Evolutionary conservation across 35 echinoderm and acorn worm genomes (phyloP).

Genomic region (Ptychodera flava): DNA sequence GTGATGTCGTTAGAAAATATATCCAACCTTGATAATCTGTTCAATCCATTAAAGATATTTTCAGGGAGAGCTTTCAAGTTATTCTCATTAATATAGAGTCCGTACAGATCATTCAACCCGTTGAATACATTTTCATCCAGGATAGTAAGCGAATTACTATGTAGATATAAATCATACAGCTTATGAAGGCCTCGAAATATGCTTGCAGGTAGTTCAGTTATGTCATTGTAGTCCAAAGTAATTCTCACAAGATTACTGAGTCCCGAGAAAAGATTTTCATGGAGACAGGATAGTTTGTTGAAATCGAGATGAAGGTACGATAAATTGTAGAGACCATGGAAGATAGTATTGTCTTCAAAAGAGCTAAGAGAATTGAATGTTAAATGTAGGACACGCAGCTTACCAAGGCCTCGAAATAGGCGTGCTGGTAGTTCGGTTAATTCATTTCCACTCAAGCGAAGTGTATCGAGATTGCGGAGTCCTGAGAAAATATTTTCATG

Average conservation of each 20-base stretch:
- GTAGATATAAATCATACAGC: neutral
- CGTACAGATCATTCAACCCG: neutral
- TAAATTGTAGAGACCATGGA: neutral
- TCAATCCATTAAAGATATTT: neutral
- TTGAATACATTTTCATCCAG: neutral
- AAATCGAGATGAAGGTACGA: neutral
- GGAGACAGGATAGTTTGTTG: neutral
- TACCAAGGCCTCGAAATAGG: no score
- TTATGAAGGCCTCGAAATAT: neutral
- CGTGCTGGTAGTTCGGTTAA: no score
- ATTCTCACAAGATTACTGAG: neutral
- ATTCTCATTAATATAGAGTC: neutral
- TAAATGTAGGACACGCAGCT: no score
- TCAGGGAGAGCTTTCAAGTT: neutral
- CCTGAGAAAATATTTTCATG: no score
- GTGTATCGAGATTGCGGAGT: no score
- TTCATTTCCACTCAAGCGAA: no score
- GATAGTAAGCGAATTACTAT: neutral
- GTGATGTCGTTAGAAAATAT: neutral
- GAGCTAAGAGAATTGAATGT: no score
- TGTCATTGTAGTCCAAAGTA: neutral
- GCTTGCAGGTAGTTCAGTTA: neutral
- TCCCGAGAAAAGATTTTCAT: neutral
- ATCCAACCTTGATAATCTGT: neutral
- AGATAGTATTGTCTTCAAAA: no score